phyloP scores from a whole-genome alignment of 1,140 invertebrate species.

The Bombyx mandarina region DNA sequence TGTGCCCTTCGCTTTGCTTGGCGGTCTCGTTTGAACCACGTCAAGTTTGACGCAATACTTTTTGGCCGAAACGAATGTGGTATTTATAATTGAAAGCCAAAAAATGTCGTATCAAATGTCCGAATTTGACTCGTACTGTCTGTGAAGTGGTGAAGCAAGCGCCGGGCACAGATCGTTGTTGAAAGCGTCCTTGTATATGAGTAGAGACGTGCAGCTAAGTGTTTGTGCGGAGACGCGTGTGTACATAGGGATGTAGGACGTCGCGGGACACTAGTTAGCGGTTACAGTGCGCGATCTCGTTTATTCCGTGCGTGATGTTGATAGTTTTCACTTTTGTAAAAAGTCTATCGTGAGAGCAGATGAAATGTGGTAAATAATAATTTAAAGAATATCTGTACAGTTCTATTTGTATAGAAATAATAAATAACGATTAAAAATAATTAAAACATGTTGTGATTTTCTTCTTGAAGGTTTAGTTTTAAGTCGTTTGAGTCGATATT shows the following conservation, averaged over 20 bases:
- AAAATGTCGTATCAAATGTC: background rate
- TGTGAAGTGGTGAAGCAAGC: background rate
- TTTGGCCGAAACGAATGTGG: no score
- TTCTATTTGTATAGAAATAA: constrained; percentile 73
- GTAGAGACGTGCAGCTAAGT: constrained; percentile 7
- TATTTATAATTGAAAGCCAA: no score
- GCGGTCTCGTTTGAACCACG: no score
- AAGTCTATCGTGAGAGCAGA: constrained; percentile 67
- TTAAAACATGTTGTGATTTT: constrained; percentile 67
- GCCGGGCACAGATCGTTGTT: background rate
- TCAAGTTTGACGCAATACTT: no score
- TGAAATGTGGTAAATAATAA: constrained; percentile 70
- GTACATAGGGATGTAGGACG: constrained; percentile 1
- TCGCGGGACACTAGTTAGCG: constrained; percentile 13
- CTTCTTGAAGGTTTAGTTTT: constrained; percentile 46
- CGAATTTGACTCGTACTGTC: background rate
- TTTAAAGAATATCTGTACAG: constrained; percentile 72
- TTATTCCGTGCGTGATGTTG: constrained; percentile 60
- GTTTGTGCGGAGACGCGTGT: constrained; percentile 10
- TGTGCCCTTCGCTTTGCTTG: no score
- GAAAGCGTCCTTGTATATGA: background rate
- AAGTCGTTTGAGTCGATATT: constrained; percentile 28
- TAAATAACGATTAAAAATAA: constrained; percentile 69
- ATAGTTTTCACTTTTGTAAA: constrained; percentile 73
- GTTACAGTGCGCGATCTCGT: constrained; percentile 40